Conservation (phyloP, 2,797 vertebrate species). For the Eulemur albifrons region DNA sequence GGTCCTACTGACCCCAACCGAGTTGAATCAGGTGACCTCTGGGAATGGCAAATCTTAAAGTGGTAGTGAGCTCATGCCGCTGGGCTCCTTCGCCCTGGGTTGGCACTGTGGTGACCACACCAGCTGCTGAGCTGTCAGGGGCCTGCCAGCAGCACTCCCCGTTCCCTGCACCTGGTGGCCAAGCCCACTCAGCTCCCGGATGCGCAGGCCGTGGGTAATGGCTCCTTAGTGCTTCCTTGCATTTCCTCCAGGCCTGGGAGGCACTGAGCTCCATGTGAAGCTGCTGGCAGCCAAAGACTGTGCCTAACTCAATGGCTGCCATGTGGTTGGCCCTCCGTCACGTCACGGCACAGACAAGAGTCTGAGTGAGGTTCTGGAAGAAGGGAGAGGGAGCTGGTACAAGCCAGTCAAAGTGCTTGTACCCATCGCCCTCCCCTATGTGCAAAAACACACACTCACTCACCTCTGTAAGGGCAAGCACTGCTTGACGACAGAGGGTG, state of each 20-base stretch:
- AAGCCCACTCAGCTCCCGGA: neutral
- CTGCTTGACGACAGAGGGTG: too few species aligned
- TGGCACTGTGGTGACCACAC: neutral
- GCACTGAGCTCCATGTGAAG: neutral
- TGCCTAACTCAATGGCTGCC: neutral
- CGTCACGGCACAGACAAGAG: neutral
- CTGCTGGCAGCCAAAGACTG: neutral
- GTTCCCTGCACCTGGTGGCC: neutral
- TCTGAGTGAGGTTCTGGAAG: neutral
- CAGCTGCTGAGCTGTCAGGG: neutral
- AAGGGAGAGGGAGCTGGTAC: neutral
- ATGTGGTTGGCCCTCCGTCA: neutral
- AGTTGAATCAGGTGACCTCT: neutral
- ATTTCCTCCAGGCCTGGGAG: neutral
- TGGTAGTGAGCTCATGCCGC: neutral
- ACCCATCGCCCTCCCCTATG: rapidly evolving
- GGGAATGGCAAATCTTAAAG: neutral
- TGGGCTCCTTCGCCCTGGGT: neutral
- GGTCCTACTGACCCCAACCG: neutral
- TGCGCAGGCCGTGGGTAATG: neutral
- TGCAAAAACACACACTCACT: neutral
- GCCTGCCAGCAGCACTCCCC: neutral
- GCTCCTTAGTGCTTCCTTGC: neutral
- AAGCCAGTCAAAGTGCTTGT: neutral
- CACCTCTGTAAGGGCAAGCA: neutral